Percentiles rank a stretch among this genome's conserved stretches.
Conservation (phyloP, 2,113 vertebrate species). For the Haplochromis burtoni region DNA sequence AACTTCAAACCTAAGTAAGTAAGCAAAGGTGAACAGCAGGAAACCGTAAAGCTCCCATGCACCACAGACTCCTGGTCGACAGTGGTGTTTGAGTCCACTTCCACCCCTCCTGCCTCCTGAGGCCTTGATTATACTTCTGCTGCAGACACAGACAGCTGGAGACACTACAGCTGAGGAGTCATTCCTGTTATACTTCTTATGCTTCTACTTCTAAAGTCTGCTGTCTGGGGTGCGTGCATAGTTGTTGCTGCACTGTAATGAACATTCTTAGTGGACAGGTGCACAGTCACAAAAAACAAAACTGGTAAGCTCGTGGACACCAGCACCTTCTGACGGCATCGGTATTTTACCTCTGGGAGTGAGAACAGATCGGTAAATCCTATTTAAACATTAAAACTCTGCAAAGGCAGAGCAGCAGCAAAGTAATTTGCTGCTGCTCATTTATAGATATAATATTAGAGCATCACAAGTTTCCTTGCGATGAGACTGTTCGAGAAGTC, state of each 20-base stretch:
- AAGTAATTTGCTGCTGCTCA: no score
- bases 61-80: background rate
- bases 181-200: background rate
- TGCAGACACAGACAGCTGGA: background rate
- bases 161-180: background rate
- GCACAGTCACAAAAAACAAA: background rate
- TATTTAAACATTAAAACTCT: background rate
- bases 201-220: background rate
- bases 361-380: background rate
- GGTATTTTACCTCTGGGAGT: background rate
- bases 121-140: background rate
- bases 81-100: background rate
- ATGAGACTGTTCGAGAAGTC: background rate
- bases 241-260: background rate
- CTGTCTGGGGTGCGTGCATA: background rate
- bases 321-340: background rate
- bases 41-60: background rate
- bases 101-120: background rate
- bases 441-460: background rate
- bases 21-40: background rate
- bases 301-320: background rate
- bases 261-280: background rate
- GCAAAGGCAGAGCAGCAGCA: background rate
- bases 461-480: background rate
- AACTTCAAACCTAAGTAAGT: background rate